Base-by-base conservation (phyloP, 1,140 invertebrate genomes). In the Carcinoscorpius rotundicauda region DNA sequence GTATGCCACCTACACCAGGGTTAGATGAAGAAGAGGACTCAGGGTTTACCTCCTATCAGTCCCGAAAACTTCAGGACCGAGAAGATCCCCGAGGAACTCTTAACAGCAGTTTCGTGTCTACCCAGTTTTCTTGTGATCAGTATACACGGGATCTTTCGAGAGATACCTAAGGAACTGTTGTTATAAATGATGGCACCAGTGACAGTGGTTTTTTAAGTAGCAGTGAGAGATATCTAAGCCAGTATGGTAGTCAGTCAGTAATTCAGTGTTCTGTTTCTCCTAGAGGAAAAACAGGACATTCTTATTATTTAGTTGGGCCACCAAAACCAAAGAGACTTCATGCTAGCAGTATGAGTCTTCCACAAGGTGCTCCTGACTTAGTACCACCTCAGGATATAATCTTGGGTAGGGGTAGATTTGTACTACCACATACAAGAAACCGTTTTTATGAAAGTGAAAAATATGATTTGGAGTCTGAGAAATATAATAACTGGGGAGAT, bases 251-350 rank as follows among this genome's bases (percentile, higher is more conserved):
- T 58, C 9, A 58, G 29, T 29, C 29, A 29, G 29, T 29, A 29
- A 29, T 29, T 29, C 29, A 29, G 29, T 29, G 29, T 29, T 29
- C 29, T 29, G 29, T 29, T 29, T 29, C 29, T 29, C 29, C 29
- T 29, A 29, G 29, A 29, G 29, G 29, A 29, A 29, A 29, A 29
- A 29, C 29, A 29, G 29, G 29, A 29, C 29, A 88, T 69, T 89
- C 88, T 0, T 81, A 91, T 3, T 94, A 94, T 74, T 90, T 86
- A 5, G 93, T 93, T 79, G 88, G 90, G 3, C 89, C 89, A 5
- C 89, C 89, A 2, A 93, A 93, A 75, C 89, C 89, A 2, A 79
- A 87, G 74, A 80, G 89, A 53, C 69, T 83, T 29, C 29, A 29
- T 29, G 29, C 29, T 29, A 29, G 29, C 29, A 1, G 29, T 29